Conservation (phyloP, 2,888 invertebrate species). For the Acrobasis consociella region DNA sequence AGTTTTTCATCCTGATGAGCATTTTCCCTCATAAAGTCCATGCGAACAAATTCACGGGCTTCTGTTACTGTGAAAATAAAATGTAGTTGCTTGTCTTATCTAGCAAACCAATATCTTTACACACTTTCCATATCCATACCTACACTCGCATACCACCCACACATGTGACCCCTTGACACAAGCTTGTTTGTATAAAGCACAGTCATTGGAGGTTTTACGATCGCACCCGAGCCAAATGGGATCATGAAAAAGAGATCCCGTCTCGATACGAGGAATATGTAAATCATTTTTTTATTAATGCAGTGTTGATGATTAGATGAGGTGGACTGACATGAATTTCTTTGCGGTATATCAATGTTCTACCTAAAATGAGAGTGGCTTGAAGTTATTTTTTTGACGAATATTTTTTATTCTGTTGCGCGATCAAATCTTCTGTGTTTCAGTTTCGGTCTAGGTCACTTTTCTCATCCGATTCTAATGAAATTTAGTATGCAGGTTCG, state of each 20-base stretch:
- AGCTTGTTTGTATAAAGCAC: slow-evolving; percentile 53
- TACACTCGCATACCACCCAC: slow-evolving; percentile 22
- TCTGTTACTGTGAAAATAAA: no score
- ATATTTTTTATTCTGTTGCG: not conserved
- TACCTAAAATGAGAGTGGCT: not conserved
- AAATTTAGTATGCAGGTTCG: no score
- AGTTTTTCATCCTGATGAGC: no score
- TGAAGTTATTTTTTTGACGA: not conserved
- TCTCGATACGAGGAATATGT: slow-evolving; percentile 54
- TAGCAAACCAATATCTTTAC: not conserved
- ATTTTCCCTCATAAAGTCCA: no score
- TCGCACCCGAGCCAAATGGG: slow-evolving; percentile 63
- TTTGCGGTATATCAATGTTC: not conserved
- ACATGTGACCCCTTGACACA: slow-evolving; percentile 31
- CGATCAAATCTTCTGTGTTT: no score
- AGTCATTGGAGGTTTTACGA: slow-evolving; percentile 29
- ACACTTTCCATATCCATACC: not conserved
- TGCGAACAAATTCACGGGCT: no score
- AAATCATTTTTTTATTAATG: slow-evolving; percentile 54
- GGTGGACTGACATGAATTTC: slow-evolving; percentile 12
- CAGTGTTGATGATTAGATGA: slow-evolving; percentile 44
- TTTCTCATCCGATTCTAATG: no score
- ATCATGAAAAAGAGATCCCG: slow-evolving; percentile 63
- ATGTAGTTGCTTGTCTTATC: not conserved
- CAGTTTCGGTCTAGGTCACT: no score